Evolutionary conservation across 23 tunicate genomes (phyloP), one percentile per base, ranked within the genome.

Genomic region (Trididemnum miniatum): DNA sequence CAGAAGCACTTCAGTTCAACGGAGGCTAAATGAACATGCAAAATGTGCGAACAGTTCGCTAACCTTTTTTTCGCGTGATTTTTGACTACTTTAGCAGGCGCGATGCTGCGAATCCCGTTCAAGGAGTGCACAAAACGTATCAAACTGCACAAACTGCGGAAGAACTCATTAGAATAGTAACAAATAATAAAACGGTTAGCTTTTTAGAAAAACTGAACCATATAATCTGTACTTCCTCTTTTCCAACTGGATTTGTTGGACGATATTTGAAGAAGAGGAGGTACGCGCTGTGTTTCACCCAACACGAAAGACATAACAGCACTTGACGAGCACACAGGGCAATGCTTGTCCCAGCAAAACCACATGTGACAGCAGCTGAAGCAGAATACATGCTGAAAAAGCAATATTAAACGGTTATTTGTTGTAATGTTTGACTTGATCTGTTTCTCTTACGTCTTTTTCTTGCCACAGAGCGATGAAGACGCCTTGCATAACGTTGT

Each of bases 341-440:
- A 83, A 34, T 72, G 71, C 0, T 51, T 52, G 25, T 83, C 87
- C 44, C 87, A 80, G 32, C 72, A 80, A 34, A 72, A 83, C 87
- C 87, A 83, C 20, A 72, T 24, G 18, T 72, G 80, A 52, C 79
- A 71, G 26, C 87, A 83, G 51, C 62, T 33, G 71, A 71, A 71
- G 59, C 87, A 83, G 71, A 71, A 72, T 9, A 35, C 50, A 54
- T 83, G 87, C 87, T 83, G 69, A n/a, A 50, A 32, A 31, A 62
- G 26, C 29, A 24, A 12, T 62, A 62, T 20, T 20, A 62, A 62
- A 20, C 67, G 3, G 9, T 15, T 44, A 44, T 44, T 44, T 44
- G 9, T 44, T 44, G 15, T 44, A 44, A 44, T 44, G 9, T 44
- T 44, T 7, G 15, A 7, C 54, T 44, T 44, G 9, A 44, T 44